These are phyloP conservation scores for Labeo rohita DNA, from an alignment of 2,113 vertebrate genomes.

Conservation along the genomic window DNA sequence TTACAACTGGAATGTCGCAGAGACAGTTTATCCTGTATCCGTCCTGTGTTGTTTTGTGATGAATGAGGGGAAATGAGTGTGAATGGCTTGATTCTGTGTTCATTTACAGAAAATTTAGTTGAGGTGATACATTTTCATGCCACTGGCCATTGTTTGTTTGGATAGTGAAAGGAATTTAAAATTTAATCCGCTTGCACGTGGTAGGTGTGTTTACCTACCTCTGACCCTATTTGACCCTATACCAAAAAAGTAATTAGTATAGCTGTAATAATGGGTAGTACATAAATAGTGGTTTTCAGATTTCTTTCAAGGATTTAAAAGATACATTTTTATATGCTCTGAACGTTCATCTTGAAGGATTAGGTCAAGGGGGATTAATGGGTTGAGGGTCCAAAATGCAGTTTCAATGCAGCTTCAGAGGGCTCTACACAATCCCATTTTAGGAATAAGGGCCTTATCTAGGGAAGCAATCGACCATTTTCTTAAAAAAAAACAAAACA, in stretches of 20 bases:
- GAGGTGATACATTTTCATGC: slow-evolving; percentile 36
- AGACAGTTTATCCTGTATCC: slow-evolving; percentile 48
- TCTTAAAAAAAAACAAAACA: too few relatives aligned
- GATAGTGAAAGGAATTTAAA: slow-evolving; percentile 2
- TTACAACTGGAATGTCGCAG: slow-evolving; percentile 35
- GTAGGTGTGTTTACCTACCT: background rate
- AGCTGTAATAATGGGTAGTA: background rate
- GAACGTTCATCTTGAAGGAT: too few relatives aligned
- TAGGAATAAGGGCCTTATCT: too few relatives aligned
- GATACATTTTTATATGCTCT: background rate
- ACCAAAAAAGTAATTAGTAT: background rate
- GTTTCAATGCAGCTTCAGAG: too few relatives aligned
- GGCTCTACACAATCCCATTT: too few relatives aligned
- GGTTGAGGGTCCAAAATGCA: too few relatives aligned
- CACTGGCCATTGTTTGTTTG: background rate
- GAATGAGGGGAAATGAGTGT: slow-evolving; percentile 50
- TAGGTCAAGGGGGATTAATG: too few relatives aligned
- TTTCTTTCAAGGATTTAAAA: background rate
- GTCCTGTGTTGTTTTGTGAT: slow-evolving; percentile 32
- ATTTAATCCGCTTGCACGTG: background rate
- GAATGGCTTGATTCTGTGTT: slow-evolving; percentile 7
- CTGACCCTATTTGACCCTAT: background rate
- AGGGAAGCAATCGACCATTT: too few relatives aligned
- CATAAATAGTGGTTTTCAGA: background rate
- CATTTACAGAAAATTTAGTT: background rate